phyloP scores from a whole-genome alignment of 2,797 vertebrate species.

The Syngnathus rostellatus region DNA sequence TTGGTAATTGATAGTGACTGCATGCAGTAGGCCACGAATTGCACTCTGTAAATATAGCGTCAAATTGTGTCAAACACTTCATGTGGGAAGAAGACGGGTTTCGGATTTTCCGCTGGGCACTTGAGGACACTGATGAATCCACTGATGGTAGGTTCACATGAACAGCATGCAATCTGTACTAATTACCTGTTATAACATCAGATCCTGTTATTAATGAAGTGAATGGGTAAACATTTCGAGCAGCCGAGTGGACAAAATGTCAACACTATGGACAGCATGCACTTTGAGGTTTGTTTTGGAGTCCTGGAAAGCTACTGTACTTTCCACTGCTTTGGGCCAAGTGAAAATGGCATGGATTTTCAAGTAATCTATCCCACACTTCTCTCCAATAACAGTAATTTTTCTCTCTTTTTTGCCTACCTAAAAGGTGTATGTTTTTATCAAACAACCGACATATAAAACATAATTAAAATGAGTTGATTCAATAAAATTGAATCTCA shows the following conservation, averaged over 20 bases:
- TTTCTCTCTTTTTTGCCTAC: constrained; percentile 13
- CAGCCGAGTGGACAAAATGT: not conserved
- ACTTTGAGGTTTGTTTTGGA: constrained; percentile 22
- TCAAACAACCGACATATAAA: no score
- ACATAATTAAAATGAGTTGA: no score
- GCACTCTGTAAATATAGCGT: constrained; percentile 19
- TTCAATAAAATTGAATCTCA: no score
- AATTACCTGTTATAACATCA: not conserved
- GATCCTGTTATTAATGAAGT: constrained; percentile 1
- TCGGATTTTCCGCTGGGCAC: constrained; percentile 10
- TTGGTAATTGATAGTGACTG: constrained; percentile 36
- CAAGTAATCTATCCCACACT: constrained; percentile 53
- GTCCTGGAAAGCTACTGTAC: constrained; percentile 23
- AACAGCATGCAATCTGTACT: not conserved
- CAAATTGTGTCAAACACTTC: constrained; percentile 22
- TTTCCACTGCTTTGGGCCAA: constrained; percentile 41
- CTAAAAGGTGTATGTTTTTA: no score
- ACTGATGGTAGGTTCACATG: not conserved
- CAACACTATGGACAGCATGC: constrained; percentile 1
- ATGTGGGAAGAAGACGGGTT: constrained; percentile 10
- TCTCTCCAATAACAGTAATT: constrained; percentile 40
- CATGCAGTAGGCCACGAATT: constrained; percentile 9
- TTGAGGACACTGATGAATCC: not conserved
- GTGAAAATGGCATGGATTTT: constrained; percentile 43
- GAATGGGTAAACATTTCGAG: constrained; percentile 1